phyloP scores from a whole-genome alignment of 2,888 invertebrate species.

The Ceraclea dissimilis region DNA sequence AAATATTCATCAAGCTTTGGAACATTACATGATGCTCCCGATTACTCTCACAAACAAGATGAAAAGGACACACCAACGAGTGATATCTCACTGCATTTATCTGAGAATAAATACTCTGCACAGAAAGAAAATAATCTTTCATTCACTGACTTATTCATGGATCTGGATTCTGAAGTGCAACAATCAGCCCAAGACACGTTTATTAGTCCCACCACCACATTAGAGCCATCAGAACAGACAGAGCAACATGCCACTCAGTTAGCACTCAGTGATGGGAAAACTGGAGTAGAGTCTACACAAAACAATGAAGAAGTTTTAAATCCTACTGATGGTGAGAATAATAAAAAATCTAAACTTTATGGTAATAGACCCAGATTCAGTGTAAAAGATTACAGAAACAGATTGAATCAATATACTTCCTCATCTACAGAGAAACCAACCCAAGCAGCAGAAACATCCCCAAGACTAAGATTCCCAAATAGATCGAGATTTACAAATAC shows the following conservation, averaged over 20 bases:
- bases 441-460: conserved; percentile 33
- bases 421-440: conserved; percentile 38
- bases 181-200: conserved; percentile 9
- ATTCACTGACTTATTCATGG: conserved; percentile 22
- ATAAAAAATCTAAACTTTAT: conserved; percentile 35
- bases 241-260: not conserved
- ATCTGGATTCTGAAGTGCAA: conserved; percentile 6
- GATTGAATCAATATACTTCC: conserved; percentile 49
- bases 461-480: conserved; percentile 44
- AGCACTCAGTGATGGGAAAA: conserved; percentile 8
- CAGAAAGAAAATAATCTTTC: conserved; percentile 29
- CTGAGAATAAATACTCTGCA: conserved; percentile 22
- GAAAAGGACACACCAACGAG: conserved; percentile 49
- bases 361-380: conserved; percentile 65
- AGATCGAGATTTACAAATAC: conserved; percentile 39
- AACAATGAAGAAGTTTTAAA: conserved; percentile 13
- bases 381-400: conserved; percentile 66
- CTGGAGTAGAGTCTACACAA: not conserved
- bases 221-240: not conserved
- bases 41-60: conserved; percentile 46
- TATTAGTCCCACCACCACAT: conserved; percentile 12
- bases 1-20: conserved; percentile 30
- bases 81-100: conserved; percentile 40
- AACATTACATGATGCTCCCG: conserved; percentile 37
- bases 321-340: conserved; percentile 16